phyloP scores from a whole-genome alignment of 2,888 invertebrate genomes.

The Rhyacophila evoluta region DNA sequence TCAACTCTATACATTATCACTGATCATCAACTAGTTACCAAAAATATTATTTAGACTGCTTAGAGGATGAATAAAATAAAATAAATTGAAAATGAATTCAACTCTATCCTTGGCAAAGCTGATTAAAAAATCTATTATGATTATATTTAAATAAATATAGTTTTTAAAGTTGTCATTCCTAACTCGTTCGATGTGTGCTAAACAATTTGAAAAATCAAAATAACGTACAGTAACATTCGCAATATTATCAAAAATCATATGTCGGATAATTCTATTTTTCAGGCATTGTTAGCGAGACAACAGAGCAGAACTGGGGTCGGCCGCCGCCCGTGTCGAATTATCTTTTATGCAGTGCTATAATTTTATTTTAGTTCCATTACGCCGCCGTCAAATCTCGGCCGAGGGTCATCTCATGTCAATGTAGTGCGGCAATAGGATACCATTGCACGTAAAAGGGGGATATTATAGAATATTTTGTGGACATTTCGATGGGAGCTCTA shows the following conservation, averaged over 20 bases:
- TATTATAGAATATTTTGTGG: not conserved
- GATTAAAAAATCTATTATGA: too few species aligned
- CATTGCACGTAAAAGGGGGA: not conserved
- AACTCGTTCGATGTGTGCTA: too few species aligned
- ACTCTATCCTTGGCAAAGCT: too few species aligned
- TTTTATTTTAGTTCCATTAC: slow-evolving; percentile 53
- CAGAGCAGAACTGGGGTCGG: slow-evolving; percentile 31
- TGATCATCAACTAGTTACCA: too few species aligned
- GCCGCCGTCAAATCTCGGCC: slow-evolving; percentile 44
- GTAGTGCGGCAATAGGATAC: slow-evolving; percentile 16
- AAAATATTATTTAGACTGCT: too few species aligned
- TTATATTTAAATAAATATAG: too few species aligned
- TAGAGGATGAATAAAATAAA: too few species aligned
- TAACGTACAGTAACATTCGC: not conserved
- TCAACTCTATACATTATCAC: too few species aligned
- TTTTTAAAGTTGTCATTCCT: too few species aligned
- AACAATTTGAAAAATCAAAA: not conserved
- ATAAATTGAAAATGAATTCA: too few species aligned
- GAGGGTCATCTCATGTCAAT: slow-evolving; percentile 39
- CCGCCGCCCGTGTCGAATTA: slow-evolving; percentile 52
- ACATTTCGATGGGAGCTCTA: not conserved
- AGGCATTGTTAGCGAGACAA: slow-evolving; percentile 34
- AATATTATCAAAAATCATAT: not conserved
- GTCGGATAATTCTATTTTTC: not conserved
- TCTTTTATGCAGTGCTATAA: slow-evolving; percentile 49